Conservation (phyloP, 2,888 invertebrate species). For the Clivina fossor region DNA sequence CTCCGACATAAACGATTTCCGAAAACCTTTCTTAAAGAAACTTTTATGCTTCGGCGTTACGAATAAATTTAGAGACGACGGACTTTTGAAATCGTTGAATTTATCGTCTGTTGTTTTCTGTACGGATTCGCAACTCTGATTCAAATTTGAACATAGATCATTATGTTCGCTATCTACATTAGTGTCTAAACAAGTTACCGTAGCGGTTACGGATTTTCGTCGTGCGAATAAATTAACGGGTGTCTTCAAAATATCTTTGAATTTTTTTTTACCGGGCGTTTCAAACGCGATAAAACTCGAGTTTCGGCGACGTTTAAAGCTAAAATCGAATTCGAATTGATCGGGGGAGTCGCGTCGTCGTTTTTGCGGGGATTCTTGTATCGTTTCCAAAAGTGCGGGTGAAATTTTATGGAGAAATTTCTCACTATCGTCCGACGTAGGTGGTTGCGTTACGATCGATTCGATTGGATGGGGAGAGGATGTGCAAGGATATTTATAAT, state of each 20-base stretch:
- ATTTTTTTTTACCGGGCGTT: conserved; percentile 20
- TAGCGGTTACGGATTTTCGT: conserved; percentile 17
- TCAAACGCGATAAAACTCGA: conserved; percentile 23
- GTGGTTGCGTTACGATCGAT: conserved; percentile 29
- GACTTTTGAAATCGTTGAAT: conserved; percentile 22
- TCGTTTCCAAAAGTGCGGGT: conserved; percentile 15
- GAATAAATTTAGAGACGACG: conserved; percentile 23
- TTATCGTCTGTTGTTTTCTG: conserved; percentile 18
- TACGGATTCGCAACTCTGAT: conserved; percentile 22
- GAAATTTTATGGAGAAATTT: conserved; percentile 26
- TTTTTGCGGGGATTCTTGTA: conserved; percentile 34
- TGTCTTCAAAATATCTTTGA: conserved; percentile 32
- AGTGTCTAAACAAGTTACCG: conserved; percentile 12
- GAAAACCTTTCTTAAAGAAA: conserved; percentile 31
- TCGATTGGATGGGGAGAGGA: conserved; percentile 37
- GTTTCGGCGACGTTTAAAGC: conserved; percentile 23
- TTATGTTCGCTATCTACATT: conserved; percentile 9
- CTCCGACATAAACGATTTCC: conserved; percentile 31
- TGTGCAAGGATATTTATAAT: conserved; percentile 28
- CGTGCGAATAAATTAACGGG: conserved; percentile 30
- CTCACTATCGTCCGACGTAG: conserved; percentile 6
- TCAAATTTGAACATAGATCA: conserved; percentile 20
- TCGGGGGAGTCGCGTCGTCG: conserved; percentile 30
- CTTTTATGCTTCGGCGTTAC: conserved; percentile 25
- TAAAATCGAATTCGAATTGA: conserved; percentile 17